These are phyloP conservation scores for Pandemis heparana DNA, from an alignment of 2,888 invertebrate species.

Conservation along the genomic window DNA sequence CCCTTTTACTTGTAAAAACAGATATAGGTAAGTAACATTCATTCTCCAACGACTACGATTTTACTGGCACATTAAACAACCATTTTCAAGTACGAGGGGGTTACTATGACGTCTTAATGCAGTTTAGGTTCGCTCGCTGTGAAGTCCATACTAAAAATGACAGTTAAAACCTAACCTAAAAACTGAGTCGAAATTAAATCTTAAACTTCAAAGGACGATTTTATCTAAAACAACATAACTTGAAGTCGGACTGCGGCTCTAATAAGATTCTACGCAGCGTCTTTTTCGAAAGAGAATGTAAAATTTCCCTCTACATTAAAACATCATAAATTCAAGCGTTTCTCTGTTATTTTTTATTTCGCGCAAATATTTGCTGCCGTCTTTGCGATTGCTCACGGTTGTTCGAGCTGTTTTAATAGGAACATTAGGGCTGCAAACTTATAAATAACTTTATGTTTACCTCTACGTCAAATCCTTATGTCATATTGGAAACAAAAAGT, in stretches of 20 bases:
- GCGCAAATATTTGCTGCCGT: constrained; percentile 23
- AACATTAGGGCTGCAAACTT: neutral
- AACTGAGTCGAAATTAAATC: too few relatives aligned
- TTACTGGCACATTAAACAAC: neutral
- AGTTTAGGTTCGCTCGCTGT: too few relatives aligned
- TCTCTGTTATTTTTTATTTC: constrained; percentile 25
- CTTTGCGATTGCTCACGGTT: constrained; percentile 1
- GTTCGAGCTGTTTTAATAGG: constrained; percentile 2
- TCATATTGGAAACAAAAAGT: too few relatives aligned
- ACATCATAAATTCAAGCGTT: constrained; percentile 37
- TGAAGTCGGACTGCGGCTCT: constrained; percentile 14
- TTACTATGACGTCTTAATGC: too few relatives aligned
- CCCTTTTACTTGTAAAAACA: neutral
- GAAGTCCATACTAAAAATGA: too few relatives aligned
- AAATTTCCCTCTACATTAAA: constrained; percentile 36
- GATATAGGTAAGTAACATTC: neutral
- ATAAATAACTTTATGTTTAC: neutral
- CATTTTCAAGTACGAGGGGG: neutral
- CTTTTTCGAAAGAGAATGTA: constrained; percentile 25
- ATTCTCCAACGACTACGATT: neutral
- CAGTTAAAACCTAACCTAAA: too few relatives aligned
- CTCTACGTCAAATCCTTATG: neutral
- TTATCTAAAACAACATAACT: constrained; percentile 21
- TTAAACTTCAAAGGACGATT: constrained; percentile 5
- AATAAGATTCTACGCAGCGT: constrained; percentile 27